A percentile compares a stretch with the other conserved stretches of the same genome.
Evolutionary conservation across 2,888 invertebrate species (phyloP).

Genomic region (Melinaea marsaeus): DNA sequence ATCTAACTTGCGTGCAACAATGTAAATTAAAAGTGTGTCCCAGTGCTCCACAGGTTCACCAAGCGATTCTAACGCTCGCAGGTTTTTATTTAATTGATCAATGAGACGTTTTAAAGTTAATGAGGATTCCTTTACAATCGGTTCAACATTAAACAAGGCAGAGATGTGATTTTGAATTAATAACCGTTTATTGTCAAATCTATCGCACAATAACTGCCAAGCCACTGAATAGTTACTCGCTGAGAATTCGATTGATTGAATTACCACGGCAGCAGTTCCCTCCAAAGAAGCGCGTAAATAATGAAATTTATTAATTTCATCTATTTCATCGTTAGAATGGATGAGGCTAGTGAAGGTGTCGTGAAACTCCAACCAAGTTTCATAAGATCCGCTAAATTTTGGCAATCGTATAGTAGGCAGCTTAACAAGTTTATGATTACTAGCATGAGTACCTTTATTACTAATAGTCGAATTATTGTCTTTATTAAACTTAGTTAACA

Average conservation of each 20-base stretch:
- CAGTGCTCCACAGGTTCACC: slow-evolving; percentile 14
- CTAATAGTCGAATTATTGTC: not conserved
- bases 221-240: slow-evolving; percentile 17
- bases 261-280: slow-evolving; percentile 17
- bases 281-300: slow-evolving; percentile 10
- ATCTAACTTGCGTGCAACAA: slow-evolving; percentile 19
- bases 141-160: slow-evolving; percentile 23
- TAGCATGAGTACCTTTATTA: not conserved
- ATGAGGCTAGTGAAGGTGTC: slow-evolving; percentile 21
- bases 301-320: slow-evolving; percentile 2
- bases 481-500: no score
- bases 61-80: slow-evolving; percentile 15
- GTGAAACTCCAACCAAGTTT: slow-evolving; percentile 28
- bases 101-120: slow-evolving; percentile 10
- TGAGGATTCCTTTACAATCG: slow-evolving; percentile 11
- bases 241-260: slow-evolving; percentile 21
- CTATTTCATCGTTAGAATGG: slow-evolving; percentile 1
- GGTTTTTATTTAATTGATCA: slow-evolving; percentile 16
- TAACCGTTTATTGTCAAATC: slow-evolving; percentile 22
- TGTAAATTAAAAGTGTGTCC: slow-evolving; percentile 19
- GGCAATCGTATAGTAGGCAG: slow-evolving; percentile 4
- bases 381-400: slow-evolving; percentile 28
- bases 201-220: slow-evolving; percentile 14
- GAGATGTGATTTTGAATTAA: slow-evolving; percentile 23
- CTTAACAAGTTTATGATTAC: slow-evolving; percentile 11